Conservation (phyloP, 2,888 invertebrate species). For the Baronia brevicornis region DNA sequence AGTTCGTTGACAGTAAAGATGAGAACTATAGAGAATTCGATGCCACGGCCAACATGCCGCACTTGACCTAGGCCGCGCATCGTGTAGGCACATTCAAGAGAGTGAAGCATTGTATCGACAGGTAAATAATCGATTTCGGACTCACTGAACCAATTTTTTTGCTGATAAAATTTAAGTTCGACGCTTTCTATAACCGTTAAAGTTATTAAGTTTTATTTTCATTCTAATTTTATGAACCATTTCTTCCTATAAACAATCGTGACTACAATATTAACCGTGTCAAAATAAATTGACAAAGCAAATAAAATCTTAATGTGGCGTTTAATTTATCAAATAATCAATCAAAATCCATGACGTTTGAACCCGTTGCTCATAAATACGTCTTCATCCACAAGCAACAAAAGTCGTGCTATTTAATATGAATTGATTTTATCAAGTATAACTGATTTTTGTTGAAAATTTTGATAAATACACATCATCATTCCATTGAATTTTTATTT, state of each 20-base stretch:
- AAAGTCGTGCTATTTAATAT: no score
- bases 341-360: no score
- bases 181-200: constrained; percentile 29
- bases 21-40: constrained; percentile 29
- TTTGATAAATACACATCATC: no score
- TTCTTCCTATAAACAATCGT: constrained; percentile 1
- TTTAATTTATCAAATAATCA: no score
- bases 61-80: constrained; percentile 50
- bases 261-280: not conserved
- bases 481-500: no score
- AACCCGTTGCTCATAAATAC: no score
- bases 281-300: not conserved
- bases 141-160: constrained; percentile 20
- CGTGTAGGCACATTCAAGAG: constrained; percentile 27
- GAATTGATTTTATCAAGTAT: no score
- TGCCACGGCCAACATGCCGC: constrained; percentile 44
- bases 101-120: constrained; percentile 18
- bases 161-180: constrained; percentile 2
- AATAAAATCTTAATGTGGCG: not conserved
- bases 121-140: constrained; percentile 23
- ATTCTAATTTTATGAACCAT: constrained; percentile 1
- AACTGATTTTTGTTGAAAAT: no score
- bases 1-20: constrained; percentile 41
- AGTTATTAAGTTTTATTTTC: constrained; percentile 11
- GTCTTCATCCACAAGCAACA: no score